phyloP scores from a whole-genome alignment of 2,113 vertebrate species.

The Nanorana parkeri region DNA sequence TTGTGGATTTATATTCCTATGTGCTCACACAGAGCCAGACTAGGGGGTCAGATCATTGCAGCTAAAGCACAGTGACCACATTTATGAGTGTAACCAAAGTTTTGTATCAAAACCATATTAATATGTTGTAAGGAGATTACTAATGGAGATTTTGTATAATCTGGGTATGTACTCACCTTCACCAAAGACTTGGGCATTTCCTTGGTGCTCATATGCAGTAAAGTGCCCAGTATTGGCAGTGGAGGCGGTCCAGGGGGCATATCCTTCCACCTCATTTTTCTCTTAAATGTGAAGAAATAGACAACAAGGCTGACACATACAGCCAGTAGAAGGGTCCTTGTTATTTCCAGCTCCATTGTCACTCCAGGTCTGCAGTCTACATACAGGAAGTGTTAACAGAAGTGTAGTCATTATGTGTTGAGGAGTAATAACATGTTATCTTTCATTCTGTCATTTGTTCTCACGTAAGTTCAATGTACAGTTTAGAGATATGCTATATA shows the following conservation, averaged over 20 bases:
- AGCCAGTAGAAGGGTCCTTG: neutral
- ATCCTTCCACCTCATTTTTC: neutral
- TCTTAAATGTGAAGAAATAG: neutral
- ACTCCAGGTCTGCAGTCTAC: neutral
- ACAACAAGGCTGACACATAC: neutral
- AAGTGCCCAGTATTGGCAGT: constrained; percentile 11
- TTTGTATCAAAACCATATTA: too few species aligned
- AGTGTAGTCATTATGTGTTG: neutral
- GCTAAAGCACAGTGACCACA: neutral
- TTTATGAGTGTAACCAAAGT: too few species aligned
- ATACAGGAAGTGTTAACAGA: neutral
- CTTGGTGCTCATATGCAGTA: constrained; percentile 6
- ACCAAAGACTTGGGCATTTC: constrained; percentile 19
- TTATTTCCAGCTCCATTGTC: constrained; percentile 15
- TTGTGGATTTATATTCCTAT: neutral
- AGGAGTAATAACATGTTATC: neutral
- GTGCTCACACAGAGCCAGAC: constrained; percentile 20
- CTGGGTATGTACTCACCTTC: neutral
- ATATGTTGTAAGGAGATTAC: too few species aligned
- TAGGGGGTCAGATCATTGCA: neutral
- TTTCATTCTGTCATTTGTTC: neutral
- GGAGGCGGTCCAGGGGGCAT: constrained; percentile 19
- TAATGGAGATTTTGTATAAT: too few species aligned
- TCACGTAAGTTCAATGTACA: constrained; percentile 14
- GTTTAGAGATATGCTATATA: too few species aligned